Base-by-base conservation (phyloP, 1,140 invertebrate genomes). In the Zaprionus kolodkinae region DNA sequence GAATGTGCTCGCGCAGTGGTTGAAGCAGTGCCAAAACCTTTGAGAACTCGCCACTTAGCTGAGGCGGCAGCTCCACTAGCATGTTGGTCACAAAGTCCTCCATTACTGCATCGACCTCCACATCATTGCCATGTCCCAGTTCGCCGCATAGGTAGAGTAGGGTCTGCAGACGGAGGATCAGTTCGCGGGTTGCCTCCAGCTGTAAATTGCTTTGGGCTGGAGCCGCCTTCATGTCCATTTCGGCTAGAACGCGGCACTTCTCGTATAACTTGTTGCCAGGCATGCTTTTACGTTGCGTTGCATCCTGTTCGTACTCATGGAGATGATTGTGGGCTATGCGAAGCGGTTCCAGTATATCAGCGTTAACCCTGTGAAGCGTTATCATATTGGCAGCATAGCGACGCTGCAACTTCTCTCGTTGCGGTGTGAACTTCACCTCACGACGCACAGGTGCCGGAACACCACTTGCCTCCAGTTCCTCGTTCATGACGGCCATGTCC, bases 111-210 rank as follows among this genome's bases (percentile, higher is more conserved):
- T 72, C 66, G 27, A 83, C 43, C 2, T 83, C 76, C 15, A 27
- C 1, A 17, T 70, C 65, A 4, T 74, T 74, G 12, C 73, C 67
- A n/a, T 63, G 33, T 0, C 76, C 69, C 59, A 87, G 9, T 10
- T 72, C 57, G 0, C 69, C 70, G 27, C 56, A 67, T 1, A 88
- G 10, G 40, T 84, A 65, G 0, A 87, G 38, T 0, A 88, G 12
- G 0, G 84, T 88, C 25, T 88, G 84, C 1, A 87, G 40, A 2
- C 55, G 56, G 1, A 67, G 21, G 6, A 88, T 54, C 25, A 87
- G 15, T 6, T 75, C 66, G 0, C 64, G 25, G 1, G 66, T 79
- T 3, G 25, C 11, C 7, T 73, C 38, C 7, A 55, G 7, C 1
- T 54, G 7, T 1, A 80, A 9, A 5, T 27, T 25, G 1, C 25